Conservation (phyloP, 2,797 vertebrate species). For the Muscicapa comitata region DNA sequence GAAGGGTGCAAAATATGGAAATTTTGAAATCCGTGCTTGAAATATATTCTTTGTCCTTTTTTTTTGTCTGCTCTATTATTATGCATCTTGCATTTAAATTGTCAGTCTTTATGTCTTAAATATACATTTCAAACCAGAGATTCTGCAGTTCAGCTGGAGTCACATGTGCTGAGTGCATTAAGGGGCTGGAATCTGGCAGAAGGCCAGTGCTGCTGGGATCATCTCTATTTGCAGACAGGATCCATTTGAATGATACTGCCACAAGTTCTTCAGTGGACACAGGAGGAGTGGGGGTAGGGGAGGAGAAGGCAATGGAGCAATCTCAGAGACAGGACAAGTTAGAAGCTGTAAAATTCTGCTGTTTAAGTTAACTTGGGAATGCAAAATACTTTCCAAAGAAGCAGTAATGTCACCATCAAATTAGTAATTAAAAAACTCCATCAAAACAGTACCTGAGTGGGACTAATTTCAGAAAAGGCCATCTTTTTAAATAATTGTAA, state of each 20-base stretch:
- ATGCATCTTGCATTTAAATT: not conserved
- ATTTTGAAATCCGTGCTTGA: not conserved
- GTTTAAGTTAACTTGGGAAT: not conserved
- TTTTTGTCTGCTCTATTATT: not conserved
- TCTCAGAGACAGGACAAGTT: not conserved
- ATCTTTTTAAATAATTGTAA: not conserved
- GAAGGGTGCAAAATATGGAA: not conserved
- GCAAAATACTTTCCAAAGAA: not conserved
- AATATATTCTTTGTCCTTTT: not conserved
- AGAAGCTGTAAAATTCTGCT: not conserved
- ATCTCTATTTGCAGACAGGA: slow-evolving; percentile 30
- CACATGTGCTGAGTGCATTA: slow-evolving; percentile 6
- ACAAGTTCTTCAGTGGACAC: not conserved
- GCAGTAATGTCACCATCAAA: not conserved
- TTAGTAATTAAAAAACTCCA: not conserved
- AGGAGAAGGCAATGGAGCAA: not conserved
- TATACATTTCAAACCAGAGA: not conserved
- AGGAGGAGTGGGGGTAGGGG: not conserved
- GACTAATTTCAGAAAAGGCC: not conserved
- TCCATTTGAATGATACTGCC: not conserved
- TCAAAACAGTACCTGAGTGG: not conserved
- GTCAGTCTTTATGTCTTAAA: not conserved
- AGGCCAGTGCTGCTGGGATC: not conserved
- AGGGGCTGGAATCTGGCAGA: slow-evolving; percentile 30
- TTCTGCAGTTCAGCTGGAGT: slow-evolving; percentile 9